Conservation (phyloP, 2,113 vertebrate species). For the Eolophus roseicapilla region DNA sequence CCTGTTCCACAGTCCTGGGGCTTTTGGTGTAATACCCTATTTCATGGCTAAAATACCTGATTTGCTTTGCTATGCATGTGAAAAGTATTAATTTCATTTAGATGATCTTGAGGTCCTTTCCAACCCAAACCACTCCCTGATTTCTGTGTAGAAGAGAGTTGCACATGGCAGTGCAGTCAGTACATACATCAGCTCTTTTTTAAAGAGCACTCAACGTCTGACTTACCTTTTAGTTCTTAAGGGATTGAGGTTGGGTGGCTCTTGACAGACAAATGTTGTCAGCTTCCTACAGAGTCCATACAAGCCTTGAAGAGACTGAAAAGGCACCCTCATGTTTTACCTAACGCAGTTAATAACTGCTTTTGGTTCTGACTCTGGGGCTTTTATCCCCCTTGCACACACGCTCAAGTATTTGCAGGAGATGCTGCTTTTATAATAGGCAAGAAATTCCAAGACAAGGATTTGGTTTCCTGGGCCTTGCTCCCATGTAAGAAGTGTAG, state of each 20-base stretch:
- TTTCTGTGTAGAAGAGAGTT: fast-evolving
- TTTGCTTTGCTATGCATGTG: not conserved
- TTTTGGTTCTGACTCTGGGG: fast-evolving
- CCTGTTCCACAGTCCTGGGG: fast-evolving
- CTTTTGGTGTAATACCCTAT: not conserved
- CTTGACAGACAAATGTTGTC: not conserved
- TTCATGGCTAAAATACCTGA: fast-evolving
- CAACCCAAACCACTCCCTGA: not conserved
- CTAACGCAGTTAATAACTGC: not conserved
- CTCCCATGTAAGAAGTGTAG: not conserved
- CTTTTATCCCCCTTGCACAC: not conserved
- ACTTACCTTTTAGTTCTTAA: not conserved
- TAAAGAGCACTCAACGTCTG: not conserved
- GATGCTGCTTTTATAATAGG: not conserved
- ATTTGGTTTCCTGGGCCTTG: not conserved
- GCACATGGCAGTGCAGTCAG: not conserved
- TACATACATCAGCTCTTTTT: fast-evolving
- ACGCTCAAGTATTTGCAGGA: not conserved
- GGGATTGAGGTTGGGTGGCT: not conserved
- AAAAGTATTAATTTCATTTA: not conserved
- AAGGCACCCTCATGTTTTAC: fast-evolving
- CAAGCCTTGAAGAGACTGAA: not conserved
- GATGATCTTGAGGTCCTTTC: not conserved
- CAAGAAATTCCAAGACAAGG: fast-evolving
- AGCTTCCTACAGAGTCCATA: not conserved